Conservation (phyloP, 2,113 vertebrate species). For the Poecile atricapillus region DNA sequence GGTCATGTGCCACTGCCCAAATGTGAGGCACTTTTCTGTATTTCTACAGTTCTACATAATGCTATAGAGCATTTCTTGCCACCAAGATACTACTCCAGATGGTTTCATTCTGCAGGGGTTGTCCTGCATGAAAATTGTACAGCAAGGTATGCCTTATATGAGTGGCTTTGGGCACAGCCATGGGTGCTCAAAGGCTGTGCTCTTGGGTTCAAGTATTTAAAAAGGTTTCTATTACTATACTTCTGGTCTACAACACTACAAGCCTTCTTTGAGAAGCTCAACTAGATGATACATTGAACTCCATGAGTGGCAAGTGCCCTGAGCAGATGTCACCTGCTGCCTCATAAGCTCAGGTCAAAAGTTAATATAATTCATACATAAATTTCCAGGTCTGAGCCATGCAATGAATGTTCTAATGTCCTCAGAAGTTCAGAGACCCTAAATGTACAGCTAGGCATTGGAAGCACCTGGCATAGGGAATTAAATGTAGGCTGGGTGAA, state of each 20-base stretch:
- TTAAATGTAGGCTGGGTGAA: background rate
- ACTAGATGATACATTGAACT: background rate
- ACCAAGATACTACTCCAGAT: background rate
- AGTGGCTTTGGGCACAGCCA: background rate
- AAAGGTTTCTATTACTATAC: background rate
- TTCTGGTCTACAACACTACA: background rate
- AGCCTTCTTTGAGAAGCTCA: background rate
- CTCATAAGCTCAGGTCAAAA: background rate
- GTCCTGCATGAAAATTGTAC: background rate
- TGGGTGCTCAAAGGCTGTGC: background rate
- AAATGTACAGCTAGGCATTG: background rate
- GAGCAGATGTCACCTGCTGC: background rate
- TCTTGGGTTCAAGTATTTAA: background rate
- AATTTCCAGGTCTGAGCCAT: background rate
- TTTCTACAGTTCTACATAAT: background rate
- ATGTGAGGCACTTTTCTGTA: rapidly evolving
- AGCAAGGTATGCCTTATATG: background rate
- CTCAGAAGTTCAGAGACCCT: background rate
- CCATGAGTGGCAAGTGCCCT: background rate
- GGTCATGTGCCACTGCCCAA: background rate
- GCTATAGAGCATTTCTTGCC: background rate
- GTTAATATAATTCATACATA: background rate
- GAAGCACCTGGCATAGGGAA: background rate
- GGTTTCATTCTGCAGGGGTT: background rate
- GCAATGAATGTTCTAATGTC: background rate